These are phyloP conservation scores for Clamator glandarius DNA, from an alignment of 2,797 vertebrate species.

Conservation along the genomic window DNA sequence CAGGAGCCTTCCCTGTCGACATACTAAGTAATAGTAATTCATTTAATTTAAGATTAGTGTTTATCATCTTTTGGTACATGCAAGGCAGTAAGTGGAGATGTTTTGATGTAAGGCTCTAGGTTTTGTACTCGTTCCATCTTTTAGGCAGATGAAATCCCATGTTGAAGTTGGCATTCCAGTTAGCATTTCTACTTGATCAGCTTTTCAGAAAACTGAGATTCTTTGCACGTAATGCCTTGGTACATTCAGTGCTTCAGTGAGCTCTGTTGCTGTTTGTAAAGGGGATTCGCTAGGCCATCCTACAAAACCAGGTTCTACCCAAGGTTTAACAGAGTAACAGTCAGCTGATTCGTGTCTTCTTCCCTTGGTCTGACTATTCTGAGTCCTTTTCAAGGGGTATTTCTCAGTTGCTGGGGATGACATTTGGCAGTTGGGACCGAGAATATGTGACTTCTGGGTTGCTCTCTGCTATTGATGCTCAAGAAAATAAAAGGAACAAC, in stretches of 20 bases:
- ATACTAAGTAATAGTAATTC: neutral
- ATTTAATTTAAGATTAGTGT: neutral
- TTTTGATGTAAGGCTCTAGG: neutral
- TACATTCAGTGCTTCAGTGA: neutral
- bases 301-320: neutral
- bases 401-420: neutral
- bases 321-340: neutral
- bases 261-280: neutral
- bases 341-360: neutral
- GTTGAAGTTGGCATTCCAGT: neutral
- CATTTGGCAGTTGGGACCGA: neutral
- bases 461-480: neutral
- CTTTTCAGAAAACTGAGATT: neutral
- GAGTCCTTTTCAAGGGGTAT: neutral
- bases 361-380: neutral
- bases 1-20: neutral
- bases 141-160: neutral
- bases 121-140: neutral
- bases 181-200: neutral
- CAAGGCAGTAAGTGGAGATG: neutral
- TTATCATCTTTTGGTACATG: neutral
- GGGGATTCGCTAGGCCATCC: neutral
- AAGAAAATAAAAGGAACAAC: neutral
- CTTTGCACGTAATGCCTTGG: neutral
- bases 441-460: neutral